phyloP scores from a whole-genome alignment of 2,113 vertebrate genomes.

The Labeo rohita region DNA sequence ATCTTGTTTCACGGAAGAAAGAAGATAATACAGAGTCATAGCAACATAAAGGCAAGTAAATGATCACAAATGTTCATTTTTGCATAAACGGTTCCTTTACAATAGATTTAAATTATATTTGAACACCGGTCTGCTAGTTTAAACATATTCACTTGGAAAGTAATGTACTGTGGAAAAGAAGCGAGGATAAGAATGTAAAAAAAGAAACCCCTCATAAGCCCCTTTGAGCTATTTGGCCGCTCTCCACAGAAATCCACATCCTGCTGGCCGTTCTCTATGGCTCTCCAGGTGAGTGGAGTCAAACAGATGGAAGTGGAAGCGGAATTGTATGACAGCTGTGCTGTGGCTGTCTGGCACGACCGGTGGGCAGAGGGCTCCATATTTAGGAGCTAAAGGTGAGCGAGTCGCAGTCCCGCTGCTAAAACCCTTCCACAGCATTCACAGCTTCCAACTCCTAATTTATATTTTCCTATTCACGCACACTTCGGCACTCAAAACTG shows the following conservation, averaged over 20 bases:
- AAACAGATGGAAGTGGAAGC: slow-evolving; percentile 29
- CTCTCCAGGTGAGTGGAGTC: slow-evolving; percentile 31
- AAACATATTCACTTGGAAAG: background rate
- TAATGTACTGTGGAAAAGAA: background rate
- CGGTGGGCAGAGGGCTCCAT: slow-evolving; percentile 16
- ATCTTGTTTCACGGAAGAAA: background rate
- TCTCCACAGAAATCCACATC: slow-evolving; percentile 17
- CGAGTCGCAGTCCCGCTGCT: background rate
- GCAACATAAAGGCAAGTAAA: background rate
- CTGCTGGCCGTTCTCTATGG: slow-evolving; percentile 31
- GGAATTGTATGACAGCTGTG: slow-evolving; percentile 40
- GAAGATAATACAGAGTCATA: background rate
- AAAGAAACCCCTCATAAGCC: background rate
- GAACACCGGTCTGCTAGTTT: background rate
- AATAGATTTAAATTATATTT: background rate
- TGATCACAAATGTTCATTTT: background rate
- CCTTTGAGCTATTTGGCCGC: background rate
- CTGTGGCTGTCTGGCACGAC: background rate
- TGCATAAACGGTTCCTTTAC: background rate
- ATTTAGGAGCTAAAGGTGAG: slow-evolving; percentile 38
- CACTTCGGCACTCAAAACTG: slow-evolving; percentile 21
- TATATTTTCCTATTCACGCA: slow-evolving; percentile 39
- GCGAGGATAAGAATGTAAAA: background rate
- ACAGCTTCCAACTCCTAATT: slow-evolving; percentile 35
- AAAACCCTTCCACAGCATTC: slow-evolving; percentile 21